These are phyloP conservation scores for Coenobita brevimanus DNA, from an alignment of 1,140 invertebrate species.

Conservation along the genomic window DNA sequence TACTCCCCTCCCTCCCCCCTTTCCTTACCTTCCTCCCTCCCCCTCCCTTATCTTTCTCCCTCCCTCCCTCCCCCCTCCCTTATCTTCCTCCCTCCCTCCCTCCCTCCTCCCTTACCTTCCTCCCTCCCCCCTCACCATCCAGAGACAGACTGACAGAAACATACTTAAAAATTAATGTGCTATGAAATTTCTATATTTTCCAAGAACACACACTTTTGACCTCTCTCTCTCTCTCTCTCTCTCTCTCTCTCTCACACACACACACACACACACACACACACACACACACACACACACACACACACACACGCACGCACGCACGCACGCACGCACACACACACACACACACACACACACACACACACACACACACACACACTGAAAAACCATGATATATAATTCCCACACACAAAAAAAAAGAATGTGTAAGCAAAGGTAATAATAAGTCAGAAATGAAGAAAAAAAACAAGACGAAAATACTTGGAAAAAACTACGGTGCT, in stretches of 20 bases:
- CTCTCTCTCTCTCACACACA: neutral
- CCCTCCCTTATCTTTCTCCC: too few relatives aligned
- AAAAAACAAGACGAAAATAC: too few relatives aligned
- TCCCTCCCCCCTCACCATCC: neutral
- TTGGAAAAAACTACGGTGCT: too few relatives aligned
- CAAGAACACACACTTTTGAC: too few relatives aligned
- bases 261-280: conserved; percentile 1
- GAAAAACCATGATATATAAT: too few relatives aligned
- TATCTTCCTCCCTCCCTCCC: neutral
- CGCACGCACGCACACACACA: neutral
- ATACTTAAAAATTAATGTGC: too few relatives aligned
- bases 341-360: neutral
- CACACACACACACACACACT: neutral
- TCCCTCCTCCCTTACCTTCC: too few relatives aligned
- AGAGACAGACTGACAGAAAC: too few relatives aligned
- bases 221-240: too few relatives aligned
- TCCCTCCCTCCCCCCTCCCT: neutral
- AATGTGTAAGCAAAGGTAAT: too few relatives aligned
- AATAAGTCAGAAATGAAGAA: too few relatives aligned
- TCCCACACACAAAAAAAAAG: too few relatives aligned
- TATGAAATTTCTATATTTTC: neutral
- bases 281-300: neutral
- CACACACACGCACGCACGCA: neutral
- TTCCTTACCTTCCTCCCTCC: neutral
- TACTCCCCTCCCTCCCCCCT: neutral